phyloP scores from a whole-genome alignment of 2,113 vertebrate genomes.

The Chunga burmeisteri region DNA sequence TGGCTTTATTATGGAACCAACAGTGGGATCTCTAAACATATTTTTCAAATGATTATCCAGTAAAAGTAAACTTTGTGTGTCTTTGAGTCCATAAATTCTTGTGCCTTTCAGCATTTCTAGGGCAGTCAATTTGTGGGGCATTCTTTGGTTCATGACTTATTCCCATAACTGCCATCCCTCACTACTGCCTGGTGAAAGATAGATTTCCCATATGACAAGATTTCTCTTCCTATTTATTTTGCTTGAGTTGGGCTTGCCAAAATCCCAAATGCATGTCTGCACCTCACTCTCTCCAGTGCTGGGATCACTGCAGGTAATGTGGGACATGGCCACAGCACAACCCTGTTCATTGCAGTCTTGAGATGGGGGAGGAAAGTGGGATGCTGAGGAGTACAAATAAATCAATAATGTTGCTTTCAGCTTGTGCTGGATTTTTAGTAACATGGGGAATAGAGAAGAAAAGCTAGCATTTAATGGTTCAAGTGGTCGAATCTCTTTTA shows the following conservation, averaged over 20 bases:
- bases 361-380: background rate
- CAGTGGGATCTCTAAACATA: constrained; percentile 39
- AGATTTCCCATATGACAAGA: background rate
- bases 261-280: fast-evolving
- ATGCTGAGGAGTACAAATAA: background rate
- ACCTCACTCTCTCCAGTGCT: fast-evolving
- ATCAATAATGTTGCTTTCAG: background rate
- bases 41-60: constrained; percentile 40
- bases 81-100: background rate
- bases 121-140: background rate
- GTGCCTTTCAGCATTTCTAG: background rate
- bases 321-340: background rate
- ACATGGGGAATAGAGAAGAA: background rate
- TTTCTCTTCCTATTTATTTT: background rate
- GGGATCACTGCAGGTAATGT: fast-evolving
- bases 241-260: background rate
- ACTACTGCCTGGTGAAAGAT: background rate
- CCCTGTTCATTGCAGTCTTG: background rate
- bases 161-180: constrained; percentile 2
- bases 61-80: constrained; percentile 41
- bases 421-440: background rate
- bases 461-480: background rate
- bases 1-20: constrained; percentile 44
- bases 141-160: constrained; percentile 10
- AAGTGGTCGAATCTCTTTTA: background rate